A percentile compares a stretch with the other conserved stretches of the same genome.
Conservation (phyloP, 2,888 invertebrate genomes). For the Drosophila nr. perissopoda region DNA sequence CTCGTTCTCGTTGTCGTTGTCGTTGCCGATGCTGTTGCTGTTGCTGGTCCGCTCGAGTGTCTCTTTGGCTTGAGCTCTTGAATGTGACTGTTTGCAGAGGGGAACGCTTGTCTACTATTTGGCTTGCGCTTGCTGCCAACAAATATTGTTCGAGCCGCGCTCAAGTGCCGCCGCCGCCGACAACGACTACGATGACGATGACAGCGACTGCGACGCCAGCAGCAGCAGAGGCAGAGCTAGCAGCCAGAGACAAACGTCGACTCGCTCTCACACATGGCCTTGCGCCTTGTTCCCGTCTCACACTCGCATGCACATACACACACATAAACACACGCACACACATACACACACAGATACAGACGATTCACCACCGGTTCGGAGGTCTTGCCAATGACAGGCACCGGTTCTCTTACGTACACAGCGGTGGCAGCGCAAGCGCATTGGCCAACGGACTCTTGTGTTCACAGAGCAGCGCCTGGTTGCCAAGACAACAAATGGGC, state of each 20-base stretch:
- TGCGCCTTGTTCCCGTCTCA: conserved; percentile 42
- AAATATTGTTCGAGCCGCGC: conserved; percentile 85
- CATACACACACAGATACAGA: conserved; percentile 12
- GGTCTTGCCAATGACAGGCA: conserved; percentile 69
- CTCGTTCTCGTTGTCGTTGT: conserved; percentile 30
- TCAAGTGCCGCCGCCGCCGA: conserved; percentile 81
- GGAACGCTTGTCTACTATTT: conserved; percentile 86
- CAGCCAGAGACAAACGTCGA: conserved; percentile 41
- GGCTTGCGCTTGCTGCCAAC: conserved; percentile 85
- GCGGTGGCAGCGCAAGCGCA: conserved; percentile 76
- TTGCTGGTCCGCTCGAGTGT: conserved; percentile 84
- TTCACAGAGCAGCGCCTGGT: conserved; percentile 74
- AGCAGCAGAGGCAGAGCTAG: conserved; percentile 26
- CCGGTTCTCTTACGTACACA: conserved; percentile 82
- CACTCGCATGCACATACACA: conserved; percentile 43
- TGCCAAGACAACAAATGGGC: conserved; percentile 78
- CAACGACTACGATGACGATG: conserved; percentile 44
- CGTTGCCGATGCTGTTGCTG: conserved; percentile 47
- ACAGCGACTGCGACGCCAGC: conserved; percentile 35
- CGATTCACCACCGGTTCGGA: conserved; percentile 49
- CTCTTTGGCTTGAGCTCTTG: conserved; percentile 85
- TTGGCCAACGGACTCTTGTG: conserved; percentile 74
- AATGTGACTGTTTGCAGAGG: conserved; percentile 86
- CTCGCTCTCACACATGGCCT: conserved; percentile 63
- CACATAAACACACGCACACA: conserved; percentile 18